These are phyloP conservation scores for Albula glossodonta DNA, from an alignment of 2,113 vertebrate genomes.

Conservation along the genomic window DNA sequence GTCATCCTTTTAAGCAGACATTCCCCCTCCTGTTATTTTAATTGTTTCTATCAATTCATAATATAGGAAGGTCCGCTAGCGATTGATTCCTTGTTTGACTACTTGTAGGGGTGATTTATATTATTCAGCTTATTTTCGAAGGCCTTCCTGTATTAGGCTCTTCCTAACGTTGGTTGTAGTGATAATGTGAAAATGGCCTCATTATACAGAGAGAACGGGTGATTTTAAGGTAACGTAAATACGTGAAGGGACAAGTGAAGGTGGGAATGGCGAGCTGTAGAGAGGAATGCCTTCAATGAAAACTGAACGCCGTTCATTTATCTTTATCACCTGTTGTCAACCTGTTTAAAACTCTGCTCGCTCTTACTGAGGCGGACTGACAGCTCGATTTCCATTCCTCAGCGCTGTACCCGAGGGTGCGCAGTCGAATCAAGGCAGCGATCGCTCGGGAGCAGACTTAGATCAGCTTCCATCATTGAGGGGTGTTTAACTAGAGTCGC, in stretches of 20 bases:
- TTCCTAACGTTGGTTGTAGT: not conserved
- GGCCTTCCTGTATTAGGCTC: not conserved
- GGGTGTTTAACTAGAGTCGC: not conserved
- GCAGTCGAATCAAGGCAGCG: not conserved
- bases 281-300: not conserved
- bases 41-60: too few species aligned
- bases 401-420: not conserved
- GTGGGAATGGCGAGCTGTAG: not conserved
- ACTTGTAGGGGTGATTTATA: too few species aligned
- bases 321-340: constrained; percentile 12
- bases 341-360: not conserved
- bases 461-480: constrained; percentile 20
- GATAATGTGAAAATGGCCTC: not conserved
- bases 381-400: constrained; percentile 20
- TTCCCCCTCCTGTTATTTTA: too few species aligned
- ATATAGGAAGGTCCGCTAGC: too few species aligned
- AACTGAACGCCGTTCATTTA: not conserved
- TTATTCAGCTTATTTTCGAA: too few species aligned
- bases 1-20: too few species aligned
- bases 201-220: not conserved
- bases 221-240: not conserved
- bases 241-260: not conserved
- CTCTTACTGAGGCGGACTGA: not conserved
- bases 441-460: constrained; percentile 3
- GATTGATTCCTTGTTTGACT: too few species aligned